Percentiles rank a stretch among this genome's conserved stretches.
These are phyloP conservation scores for Danaus plexippus DNA, from an alignment of 1,140 invertebrate species.

Conservation along the genomic window DNA sequence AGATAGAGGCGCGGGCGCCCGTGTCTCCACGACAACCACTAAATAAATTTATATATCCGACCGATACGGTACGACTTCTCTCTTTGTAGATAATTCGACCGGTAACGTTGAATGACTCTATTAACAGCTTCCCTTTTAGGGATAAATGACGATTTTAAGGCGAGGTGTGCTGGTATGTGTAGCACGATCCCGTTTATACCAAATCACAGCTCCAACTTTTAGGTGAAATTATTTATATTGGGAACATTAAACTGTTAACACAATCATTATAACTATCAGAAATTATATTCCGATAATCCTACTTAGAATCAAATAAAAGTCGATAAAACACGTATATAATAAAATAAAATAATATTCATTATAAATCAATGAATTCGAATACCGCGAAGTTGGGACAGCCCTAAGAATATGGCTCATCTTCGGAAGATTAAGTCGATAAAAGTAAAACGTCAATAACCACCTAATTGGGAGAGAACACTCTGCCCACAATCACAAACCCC, in stretches of 20 bases:
- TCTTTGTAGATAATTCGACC: slow-evolving; percentile 71
- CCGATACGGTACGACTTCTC: slow-evolving; percentile 59
- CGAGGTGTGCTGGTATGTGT: slow-evolving; percentile 42
- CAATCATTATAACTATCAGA: too few relatives aligned
- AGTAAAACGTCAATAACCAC: slow-evolving; percentile 71
- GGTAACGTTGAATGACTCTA: slow-evolving; percentile 71
- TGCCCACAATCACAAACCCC: slow-evolving; percentile 47
- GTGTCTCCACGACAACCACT: slow-evolving; percentile 63
- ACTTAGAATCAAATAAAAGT: too few relatives aligned
- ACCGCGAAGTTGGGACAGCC: slow-evolving; percentile 9
- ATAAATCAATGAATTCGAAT: too few relatives aligned
- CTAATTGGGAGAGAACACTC: slow-evolving; percentile 69
- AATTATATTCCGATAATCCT: too few relatives aligned
- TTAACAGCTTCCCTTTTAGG: slow-evolving; percentile 72
- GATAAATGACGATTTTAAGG: slow-evolving; percentile 65
- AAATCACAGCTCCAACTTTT: too few relatives aligned
- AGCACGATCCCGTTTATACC: slow-evolving; percentile 17
- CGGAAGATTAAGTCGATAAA: slow-evolving; percentile 62
- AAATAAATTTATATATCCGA: slow-evolving; percentile 72
- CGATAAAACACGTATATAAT: too few relatives aligned
- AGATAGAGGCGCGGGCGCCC: slow-evolving; percentile 65
- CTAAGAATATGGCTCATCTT: slow-evolving; percentile 49
- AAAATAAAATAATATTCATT: too few relatives aligned
- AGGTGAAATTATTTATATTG: too few relatives aligned
- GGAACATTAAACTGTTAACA: too few relatives aligned